A percentile compares a stretch with the other conserved stretches of the same genome.
These are phyloP conservation scores for Hipparchia sbordonii DNA, from an alignment of 2,888 invertebrate genomes.

Conservation along the genomic window DNA sequence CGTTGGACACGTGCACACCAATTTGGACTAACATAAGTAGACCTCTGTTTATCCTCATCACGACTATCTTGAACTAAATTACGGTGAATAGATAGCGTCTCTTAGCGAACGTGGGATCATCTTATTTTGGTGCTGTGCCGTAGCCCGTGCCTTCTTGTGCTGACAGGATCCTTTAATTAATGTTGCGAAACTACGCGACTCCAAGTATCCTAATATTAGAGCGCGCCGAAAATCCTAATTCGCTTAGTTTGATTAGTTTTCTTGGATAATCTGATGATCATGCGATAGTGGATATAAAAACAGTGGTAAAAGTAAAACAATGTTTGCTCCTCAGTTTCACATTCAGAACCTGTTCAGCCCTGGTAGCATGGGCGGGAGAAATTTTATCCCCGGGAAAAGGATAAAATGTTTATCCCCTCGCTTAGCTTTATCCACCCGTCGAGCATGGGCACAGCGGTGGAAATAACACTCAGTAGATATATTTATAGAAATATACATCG, in stretches of 20 bases:
- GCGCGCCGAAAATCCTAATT: constrained; percentile 59
- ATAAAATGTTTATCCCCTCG: no score
- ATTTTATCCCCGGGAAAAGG: no score
- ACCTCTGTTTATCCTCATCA: constrained; percentile 18
- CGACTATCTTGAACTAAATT: constrained; percentile 4
- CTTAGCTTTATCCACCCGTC: no score
- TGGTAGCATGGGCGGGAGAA: no score
- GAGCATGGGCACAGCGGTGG: no score
- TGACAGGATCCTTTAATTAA: constrained; percentile 79
- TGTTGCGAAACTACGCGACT: constrained; percentile 53
- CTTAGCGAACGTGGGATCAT: constrained; percentile 48
- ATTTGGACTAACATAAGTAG: constrained; percentile 17
- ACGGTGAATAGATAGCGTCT: constrained; percentile 30
- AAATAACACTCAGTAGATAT: no score
- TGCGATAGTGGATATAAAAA: background rate
- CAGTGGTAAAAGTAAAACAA: background rate
- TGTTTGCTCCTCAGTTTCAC: background rate
- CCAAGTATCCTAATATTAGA: constrained; percentile 62
- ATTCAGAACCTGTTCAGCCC: no score
- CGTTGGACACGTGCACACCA: constrained; percentile 61
- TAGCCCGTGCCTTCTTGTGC: constrained; percentile 69
- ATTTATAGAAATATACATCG: no score
- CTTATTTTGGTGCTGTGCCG: constrained; percentile 51
- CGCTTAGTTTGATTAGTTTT: constrained; percentile 53
- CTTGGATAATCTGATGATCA: constrained; percentile 14